Evolutionary conservation across 2,113 vertebrate genomes (phyloP), one percentile per base, ranked within the genome.

Genomic region (Gobiocypris rarus): DNA sequence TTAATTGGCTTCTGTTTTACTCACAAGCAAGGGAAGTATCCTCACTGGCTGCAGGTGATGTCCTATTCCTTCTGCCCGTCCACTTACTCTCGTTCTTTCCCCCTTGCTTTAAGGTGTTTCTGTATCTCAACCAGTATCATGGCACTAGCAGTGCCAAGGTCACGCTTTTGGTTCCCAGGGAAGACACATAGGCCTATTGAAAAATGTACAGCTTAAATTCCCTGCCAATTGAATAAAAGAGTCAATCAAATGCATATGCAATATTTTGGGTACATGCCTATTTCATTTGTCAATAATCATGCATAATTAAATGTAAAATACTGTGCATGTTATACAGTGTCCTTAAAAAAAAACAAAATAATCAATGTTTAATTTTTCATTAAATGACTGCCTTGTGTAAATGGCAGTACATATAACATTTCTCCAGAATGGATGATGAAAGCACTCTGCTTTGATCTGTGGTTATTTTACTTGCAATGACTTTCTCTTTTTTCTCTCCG

Each of bases 401-500:
- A 17, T 3, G 48, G 24, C n/a, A n/a, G n/a, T n/a, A 31, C 31
- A 31, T 2, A 31, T 31, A 31, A 31, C 3, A 75, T 54, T 75
- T 75, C 71, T 52, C 17, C 19, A 54, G n/a, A 77, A 58, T 58
- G 50, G 56, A 56, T 34, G 19, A 79, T 61, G 75, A 43, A 61
- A 50, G 65, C 1, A 24, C 48, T 54, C 43, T 19, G 83, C 75
- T 86, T 90, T 85, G 88, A 45, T 83, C 45, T 73, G 56, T 24
- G 38, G 14, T 86, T 82, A 90, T 89, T 90, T 91, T 90, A 15
- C 17, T 13, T 11, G 70, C n/a, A 80, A 31, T 65, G 54, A 24
- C 4, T 77, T 14, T 75, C 28, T 54, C 26, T 52, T 45, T 11
- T 65, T 17, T 74, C 15, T 26, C 14, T 83, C 24, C 63, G 9